Evolutionary conservation across 1,140 invertebrate genomes (phyloP), one percentile per base, ranked within the genome.

Genomic region (Dreissena rostriformis): DNA sequence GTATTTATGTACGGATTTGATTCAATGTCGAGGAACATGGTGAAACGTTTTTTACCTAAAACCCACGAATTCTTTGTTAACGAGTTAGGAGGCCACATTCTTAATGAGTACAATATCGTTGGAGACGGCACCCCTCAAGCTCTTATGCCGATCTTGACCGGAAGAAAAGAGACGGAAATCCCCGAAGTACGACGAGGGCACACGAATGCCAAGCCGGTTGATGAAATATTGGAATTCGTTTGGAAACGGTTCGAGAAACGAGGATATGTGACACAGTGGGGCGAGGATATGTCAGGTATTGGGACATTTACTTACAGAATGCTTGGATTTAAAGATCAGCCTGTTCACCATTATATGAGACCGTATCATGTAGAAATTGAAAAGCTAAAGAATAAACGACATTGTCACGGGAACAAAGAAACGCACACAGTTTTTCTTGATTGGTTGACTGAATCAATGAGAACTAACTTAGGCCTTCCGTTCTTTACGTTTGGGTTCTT

Each of bases 71-170:
- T 96, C 90, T 93, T 99, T 49, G 96, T 94, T 0, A 94, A 97
- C 17, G 91, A 94, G 12, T 92, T 98, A n/a, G 93, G 95, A 28
- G 96, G 96, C 7, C 93, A 96, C 17, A 94, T 97, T 10, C 91
- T 98, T 0, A 94, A 97, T 90, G 96, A 97, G 76, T 97, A 98
- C 87, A 98, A 98, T 90, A 98, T 98, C 78, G 96, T 99, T 2
- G 98, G 98, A 0, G 98, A 99, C 94, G 98, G 98, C 0, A 99
- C 98, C 0, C 97, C 98, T 0, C 97, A 98, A 88, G 97, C 98
- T 0, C 93, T 98, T 24, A 97, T 98, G 57, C 98, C 98, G 0
- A 96, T 99, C 66, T 93, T 99, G 0, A 98, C 98, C 0, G 95
- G 95, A 8, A 96, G 96, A 92, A 98, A 96, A 0, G 98, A 99